These are phyloP conservation scores for Lutjanus campechanus DNA, from an alignment of 2,797 vertebrate genomes.

Conservation along the genomic window DNA sequence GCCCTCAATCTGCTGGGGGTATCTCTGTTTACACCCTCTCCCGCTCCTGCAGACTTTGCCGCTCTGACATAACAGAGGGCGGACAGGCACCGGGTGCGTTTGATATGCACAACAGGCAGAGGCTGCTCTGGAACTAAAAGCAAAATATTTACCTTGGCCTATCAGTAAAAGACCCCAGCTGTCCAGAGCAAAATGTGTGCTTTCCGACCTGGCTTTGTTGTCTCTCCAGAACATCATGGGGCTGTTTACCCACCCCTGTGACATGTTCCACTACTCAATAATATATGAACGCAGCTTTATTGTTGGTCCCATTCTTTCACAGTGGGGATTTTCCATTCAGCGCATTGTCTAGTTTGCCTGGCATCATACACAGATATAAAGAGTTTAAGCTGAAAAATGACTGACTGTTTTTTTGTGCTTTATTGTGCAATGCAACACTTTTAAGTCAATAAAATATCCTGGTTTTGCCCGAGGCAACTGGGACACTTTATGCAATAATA, in stretches of 20 bases:
- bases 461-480: not conserved
- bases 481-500: not conserved
- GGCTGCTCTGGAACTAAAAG: conserved; percentile 70
- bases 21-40: conserved; percentile 69
- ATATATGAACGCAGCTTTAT: conserved; percentile 81
- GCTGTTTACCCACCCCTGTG: conserved; percentile 79
- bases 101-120: conserved; percentile 75
- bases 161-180: conserved; percentile 79
- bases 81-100: conserved; percentile 64
- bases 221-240: conserved; percentile 77
- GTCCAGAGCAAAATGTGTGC: conserved; percentile 69
- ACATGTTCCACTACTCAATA: conserved; percentile 80
- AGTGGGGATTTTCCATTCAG: conserved; percentile 66
- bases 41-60: conserved; percentile 57
- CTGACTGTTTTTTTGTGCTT: not conserved
- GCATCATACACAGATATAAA: conserved; percentile 21
- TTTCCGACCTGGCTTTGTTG: conserved; percentile 81
- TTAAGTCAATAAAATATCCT: conserved; percentile 14
- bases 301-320: conserved; percentile 72
- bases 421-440: not conserved
- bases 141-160: conserved; percentile 82
- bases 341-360: conserved; percentile 52
- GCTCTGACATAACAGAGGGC: conserved; percentile 70
- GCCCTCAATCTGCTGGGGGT: conserved; percentile 63
- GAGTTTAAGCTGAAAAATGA: conserved; percentile 15